Conservation (phyloP, 2,888 invertebrate genomes). For the Nephrotoma guestfalica region DNA sequence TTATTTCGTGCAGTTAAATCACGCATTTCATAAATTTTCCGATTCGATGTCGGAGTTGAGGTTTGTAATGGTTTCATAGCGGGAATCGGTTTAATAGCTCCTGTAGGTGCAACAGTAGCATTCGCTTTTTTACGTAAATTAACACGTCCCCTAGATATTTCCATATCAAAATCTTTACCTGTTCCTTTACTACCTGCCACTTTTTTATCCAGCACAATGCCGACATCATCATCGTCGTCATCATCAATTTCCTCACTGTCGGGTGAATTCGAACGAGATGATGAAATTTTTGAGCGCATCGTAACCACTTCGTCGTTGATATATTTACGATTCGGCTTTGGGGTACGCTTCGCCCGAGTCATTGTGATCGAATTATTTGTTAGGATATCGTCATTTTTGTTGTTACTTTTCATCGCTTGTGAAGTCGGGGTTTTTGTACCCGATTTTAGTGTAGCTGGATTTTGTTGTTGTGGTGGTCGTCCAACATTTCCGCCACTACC, state of each 20-base stretch:
- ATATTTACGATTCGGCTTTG: conserved; percentile 32
- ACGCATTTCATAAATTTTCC: conserved; percentile 1
- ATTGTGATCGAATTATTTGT: background rate
- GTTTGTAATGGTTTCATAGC: background rate
- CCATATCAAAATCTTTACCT: background rate
- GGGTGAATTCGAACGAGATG: conserved; percentile 3
- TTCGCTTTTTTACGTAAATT: background rate
- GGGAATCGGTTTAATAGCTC: background rate
- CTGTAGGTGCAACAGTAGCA: background rate
- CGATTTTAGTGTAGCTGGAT: background rate
- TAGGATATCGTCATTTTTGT: background rate
- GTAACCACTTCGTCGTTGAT: conserved; percentile 28
- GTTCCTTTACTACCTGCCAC: background rate
- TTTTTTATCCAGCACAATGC: conserved; percentile 6
- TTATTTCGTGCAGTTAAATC: background rate
- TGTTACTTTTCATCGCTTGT: background rate
- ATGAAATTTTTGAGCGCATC: background rate
- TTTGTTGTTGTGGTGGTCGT: background rate
- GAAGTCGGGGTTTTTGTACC: background rate
- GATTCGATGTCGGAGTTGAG: background rate
- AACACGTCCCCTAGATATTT: background rate
- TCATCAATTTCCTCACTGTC: background rate
- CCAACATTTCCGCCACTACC: background rate
- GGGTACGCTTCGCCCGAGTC: conserved; percentile 25
- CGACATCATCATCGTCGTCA: conserved; percentile 5